phyloP scores from a whole-genome alignment of 2,113 vertebrate genomes.

The Macaca mulatta region DNA sequence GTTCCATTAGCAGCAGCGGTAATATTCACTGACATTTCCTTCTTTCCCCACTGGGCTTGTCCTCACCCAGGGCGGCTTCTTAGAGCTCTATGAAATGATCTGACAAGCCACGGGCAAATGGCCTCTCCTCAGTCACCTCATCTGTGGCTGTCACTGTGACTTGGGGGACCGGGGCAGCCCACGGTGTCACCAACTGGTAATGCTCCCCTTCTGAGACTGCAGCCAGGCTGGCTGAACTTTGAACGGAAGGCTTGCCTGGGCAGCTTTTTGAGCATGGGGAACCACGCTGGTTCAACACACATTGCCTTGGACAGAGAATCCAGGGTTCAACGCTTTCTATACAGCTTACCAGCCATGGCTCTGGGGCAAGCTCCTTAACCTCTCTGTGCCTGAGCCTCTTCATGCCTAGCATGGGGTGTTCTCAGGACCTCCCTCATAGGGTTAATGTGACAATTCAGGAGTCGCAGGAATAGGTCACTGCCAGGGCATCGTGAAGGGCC shows the following conservation, averaged over 20 bases:
- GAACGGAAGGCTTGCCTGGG: background rate
- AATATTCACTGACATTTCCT: background rate
- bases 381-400: background rate
- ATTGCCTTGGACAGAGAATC: background rate
- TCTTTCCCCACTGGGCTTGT: background rate
- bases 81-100: background rate
- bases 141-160: background rate
- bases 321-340: too few species aligned
- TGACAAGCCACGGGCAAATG: background rate
- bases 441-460: background rate
- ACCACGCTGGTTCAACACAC: fast-evolving
- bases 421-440: fast-evolving
- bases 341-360: background rate
- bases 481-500: too few species aligned
- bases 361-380: background rate
- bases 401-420: too few species aligned
- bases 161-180: background rate
- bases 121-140: background rate
- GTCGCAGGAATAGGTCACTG: too few species aligned
- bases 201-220: background rate
- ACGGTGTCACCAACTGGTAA: background rate
- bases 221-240: background rate
- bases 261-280: fast-evolving
- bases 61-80: background rate
- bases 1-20: fast-evolving